These are phyloP conservation scores for Bufo gargarizans DNA, from an alignment of 2,113 vertebrate species.

Conservation along the genomic window DNA sequence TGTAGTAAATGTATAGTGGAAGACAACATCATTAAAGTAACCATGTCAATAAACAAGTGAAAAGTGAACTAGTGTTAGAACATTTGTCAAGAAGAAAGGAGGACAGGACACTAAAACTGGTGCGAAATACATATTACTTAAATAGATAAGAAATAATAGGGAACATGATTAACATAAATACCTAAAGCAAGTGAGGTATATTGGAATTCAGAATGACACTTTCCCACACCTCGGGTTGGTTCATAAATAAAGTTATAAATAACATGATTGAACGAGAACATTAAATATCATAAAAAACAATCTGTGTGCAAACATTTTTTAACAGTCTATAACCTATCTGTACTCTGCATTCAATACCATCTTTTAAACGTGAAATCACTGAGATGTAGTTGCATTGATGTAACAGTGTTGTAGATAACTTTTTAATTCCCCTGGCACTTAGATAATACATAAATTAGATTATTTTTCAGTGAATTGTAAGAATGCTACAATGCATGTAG, in stretches of 20 bases:
- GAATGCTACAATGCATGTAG: background rate
- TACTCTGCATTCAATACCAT: background rate
- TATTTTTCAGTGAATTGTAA: background rate
- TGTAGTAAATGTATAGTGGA: background rate
- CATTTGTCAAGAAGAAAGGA: background rate
- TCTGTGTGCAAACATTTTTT: conserved; percentile 16
- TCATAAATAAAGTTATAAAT: conserved; percentile 58
- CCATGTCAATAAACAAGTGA: background rate
- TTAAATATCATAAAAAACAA: conserved; percentile 1
- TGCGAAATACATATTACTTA: background rate
- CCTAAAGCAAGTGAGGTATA: background rate
- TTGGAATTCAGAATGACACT: background rate
- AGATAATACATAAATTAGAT: background rate
- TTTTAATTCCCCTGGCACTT: background rate
- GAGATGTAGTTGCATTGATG: conserved; percentile 20
- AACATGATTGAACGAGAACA: conserved; percentile 6
- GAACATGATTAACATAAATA: background rate
- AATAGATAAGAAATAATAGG: background rate
- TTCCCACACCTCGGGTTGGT: background rate
- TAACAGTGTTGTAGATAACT: background rate
- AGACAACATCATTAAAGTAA: background rate
- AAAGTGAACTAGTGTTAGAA: background rate
- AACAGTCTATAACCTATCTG: background rate
- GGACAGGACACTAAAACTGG: too few relatives aligned
- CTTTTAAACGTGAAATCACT: background rate